phyloP scores from a whole-genome alignment of 2,797 vertebrate species.

The Falco rusticolus region DNA sequence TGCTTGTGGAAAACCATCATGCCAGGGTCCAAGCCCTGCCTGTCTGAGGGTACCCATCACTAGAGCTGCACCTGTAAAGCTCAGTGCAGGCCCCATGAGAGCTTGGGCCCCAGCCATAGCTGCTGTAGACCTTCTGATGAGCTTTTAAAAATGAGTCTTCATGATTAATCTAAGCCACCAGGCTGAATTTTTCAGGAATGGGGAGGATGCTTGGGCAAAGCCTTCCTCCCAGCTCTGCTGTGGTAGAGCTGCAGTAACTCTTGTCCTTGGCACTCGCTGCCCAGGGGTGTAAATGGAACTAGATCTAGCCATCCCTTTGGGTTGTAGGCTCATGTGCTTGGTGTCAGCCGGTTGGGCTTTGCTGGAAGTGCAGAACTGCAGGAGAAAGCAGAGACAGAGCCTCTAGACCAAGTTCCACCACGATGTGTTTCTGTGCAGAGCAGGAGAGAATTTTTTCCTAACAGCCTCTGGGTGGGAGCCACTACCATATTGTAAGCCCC shows the following conservation, averaged over 20 bases:
- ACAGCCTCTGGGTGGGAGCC: neutral
- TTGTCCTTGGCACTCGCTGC: neutral
- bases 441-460: neutral
- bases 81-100: neutral
- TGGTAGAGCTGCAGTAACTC: neutral
- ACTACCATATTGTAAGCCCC: neutral
- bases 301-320: accelerated
- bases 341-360: neutral
- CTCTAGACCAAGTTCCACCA: neutral
- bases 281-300: neutral
- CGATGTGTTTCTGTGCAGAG: neutral
- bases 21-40: accelerated
- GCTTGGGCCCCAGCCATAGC: neutral
- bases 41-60: accelerated
- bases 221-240: neutral
- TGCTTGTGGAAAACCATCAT: neutral
- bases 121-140: neutral
- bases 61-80: neutral
- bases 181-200: neutral
- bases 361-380: neutral
- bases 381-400: neutral
- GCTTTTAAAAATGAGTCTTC: neutral
- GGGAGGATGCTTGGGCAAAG: neutral
- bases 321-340: neutral
- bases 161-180: neutral